These are phyloP conservation scores for Elachura formosa DNA, from an alignment of 2,113 vertebrate genomes.

Conservation along the genomic window DNA sequence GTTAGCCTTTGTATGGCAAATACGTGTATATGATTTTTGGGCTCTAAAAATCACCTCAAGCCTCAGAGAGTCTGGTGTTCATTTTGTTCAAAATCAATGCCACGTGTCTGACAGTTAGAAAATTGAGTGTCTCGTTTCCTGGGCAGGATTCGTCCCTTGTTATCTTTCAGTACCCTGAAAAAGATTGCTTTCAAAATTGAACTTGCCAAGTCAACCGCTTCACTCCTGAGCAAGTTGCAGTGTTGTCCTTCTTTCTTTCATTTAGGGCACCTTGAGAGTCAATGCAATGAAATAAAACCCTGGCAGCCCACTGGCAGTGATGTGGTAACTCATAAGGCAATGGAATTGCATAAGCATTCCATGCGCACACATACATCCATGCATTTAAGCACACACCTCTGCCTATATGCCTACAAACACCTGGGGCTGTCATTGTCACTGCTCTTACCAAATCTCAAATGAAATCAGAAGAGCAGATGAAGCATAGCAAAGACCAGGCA, in stretches of 20 bases:
- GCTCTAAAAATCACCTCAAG: background rate
- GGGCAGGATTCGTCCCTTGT: conserved; percentile 45
- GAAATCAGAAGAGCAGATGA: background rate
- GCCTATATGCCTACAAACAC: background rate
- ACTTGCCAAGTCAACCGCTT: conserved; percentile 37
- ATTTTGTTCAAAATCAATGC: conserved; percentile 40
- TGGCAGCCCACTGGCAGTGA: background rate
- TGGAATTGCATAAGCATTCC: background rate
- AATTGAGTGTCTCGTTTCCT: conserved; percentile 46
- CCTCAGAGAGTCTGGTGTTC: background rate
- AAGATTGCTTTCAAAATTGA: conserved; percentile 60
- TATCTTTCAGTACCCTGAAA: conserved; percentile 34
- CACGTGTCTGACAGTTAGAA: conserved; percentile 42
- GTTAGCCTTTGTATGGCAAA: no score
- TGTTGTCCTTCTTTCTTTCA: background rate
- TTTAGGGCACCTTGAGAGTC: background rate
- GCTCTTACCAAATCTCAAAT: background rate
- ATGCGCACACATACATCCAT: background rate
- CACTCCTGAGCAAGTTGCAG: background rate
- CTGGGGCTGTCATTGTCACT: background rate
- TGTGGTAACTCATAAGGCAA: background rate
- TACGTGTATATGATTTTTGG: background rate
- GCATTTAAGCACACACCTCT: background rate
- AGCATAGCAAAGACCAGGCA: background rate
- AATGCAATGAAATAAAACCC: background rate